A percentile compares a stretch with the other conserved stretches of the same genome.
These are phyloP conservation scores for Ardeotis arabs DNA, from an alignment of 2,113 vertebrate species.

Conservation along the genomic window DNA sequence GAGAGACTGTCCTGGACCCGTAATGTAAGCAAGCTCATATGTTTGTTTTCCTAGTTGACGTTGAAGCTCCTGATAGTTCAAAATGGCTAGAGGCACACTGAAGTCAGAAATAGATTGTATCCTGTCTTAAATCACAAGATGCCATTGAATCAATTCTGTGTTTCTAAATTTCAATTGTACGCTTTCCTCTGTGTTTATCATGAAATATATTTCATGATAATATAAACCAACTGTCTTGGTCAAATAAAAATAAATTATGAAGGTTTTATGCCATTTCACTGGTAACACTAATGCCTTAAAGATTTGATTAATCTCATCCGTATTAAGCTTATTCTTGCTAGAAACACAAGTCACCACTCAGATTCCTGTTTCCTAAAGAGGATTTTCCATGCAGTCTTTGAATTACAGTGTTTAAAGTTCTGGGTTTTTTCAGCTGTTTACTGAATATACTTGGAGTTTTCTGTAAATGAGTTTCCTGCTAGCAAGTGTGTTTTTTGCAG, in stretches of 20 bases:
- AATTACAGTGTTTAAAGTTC: neutral
- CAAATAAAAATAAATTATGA: neutral
- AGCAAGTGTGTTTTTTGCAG: neutral
- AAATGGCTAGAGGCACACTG: neutral
- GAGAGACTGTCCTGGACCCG: conserved; percentile 91
- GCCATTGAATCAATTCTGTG: rapidly evolving
- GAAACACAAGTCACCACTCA: neutral
- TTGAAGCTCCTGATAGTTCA: neutral
- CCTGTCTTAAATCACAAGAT: neutral
- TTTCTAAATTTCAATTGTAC: neutral
- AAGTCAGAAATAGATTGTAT: neutral
- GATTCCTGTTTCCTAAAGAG: neutral
- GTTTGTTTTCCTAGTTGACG: neutral
- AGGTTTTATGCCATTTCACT: neutral
- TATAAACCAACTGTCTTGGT: neutral
- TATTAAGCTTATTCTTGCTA: neutral
- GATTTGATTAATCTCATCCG: neutral
- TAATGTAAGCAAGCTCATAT: conserved; percentile 78
- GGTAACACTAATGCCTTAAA: no score
- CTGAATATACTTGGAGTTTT: neutral
- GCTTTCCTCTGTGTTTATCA: neutral
- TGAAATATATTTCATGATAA: neutral
- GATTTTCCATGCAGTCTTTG: neutral
- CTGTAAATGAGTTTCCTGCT: neutral
- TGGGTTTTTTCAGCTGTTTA: neutral